Conservation (phyloP, 2,888 invertebrate species). For the Bugulina stolonifera region DNA sequence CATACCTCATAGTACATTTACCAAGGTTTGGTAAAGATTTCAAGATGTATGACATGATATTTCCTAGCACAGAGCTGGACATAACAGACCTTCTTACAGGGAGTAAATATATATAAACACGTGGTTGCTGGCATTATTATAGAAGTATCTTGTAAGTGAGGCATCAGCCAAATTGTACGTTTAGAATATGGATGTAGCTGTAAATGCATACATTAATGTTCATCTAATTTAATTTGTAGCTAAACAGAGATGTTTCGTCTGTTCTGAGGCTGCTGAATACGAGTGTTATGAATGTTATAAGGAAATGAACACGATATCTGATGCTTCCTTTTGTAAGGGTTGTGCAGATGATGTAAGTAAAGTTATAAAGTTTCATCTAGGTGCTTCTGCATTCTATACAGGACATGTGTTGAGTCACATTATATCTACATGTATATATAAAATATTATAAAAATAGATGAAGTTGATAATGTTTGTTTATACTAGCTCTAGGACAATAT, state of each 20-base stretch:
- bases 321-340: not conserved
- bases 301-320: slow-evolving; percentile 55
- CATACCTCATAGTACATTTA: slow-evolving; percentile 93
- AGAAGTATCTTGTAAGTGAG: no score
- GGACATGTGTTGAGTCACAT: no score
- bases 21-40: slow-evolving; percentile 93
- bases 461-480: no score
- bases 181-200: no score
- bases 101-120: slow-evolving; percentile 70
- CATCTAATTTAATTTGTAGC: no score
- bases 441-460: no score
- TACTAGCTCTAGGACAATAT: no score
- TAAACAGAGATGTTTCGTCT: slow-evolving; percentile 84
- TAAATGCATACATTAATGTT: no score
- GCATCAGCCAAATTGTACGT: no score
- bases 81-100: slow-evolving; percentile 93
- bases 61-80: slow-evolving; percentile 85
- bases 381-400: no score
- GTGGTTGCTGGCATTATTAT: no score
- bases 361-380: not conserved
- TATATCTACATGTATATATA: no score
- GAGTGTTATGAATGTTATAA: slow-evolving; percentile 87
- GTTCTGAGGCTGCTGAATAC: slow-evolving; percentile 78
- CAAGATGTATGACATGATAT: slow-evolving; percentile 88
- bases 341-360: not conserved